Evolutionary conservation across 2,888 invertebrate species (phyloP), one percentile per base, ranked within the genome.

Genomic region (Limnephilus marmoratus): DNA sequence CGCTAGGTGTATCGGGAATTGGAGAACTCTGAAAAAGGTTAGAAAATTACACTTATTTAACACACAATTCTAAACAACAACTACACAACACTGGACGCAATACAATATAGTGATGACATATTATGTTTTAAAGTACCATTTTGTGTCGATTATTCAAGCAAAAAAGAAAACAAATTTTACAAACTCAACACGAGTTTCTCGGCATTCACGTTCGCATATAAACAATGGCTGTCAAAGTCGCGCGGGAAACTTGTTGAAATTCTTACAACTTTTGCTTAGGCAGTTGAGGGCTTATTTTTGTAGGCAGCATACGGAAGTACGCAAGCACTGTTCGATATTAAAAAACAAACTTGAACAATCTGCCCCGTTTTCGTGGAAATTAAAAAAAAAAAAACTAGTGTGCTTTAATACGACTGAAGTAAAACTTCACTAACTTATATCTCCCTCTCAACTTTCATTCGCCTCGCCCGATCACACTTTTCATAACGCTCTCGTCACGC

Each of bases 1-100:
- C 96, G 18, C 95, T 95, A 0, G 96, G 96, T 3, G 96, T 96
- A 92, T 96, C 96, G 2, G 96, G 96, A 45, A 95, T 94, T 94
- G 96, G 96, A 5, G 96, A 96, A 95, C 96, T 96, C 96, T 96
- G 94, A 45, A 91, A 92, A n/a, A 7, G 49, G 49, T 18, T 85
- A 34, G 24, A 85, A 5, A 85, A 41, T 7, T 18, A 85, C 34
- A n/a, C 15, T 85, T n/a, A 85, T 18, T 85, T 24, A 68, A 68
- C 53, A 24, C 53, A 68, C 53, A 68, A 24, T 68, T 68, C 53
- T 68, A 68, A 41, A 41, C 15, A 41, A 45, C 45, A 41, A 45
- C 45, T 85, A 41, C 24, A 15, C 5, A 11, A 53, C 34, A 80
- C 18, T 80, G 18, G 34, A 34, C 13, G 34, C 12, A 68, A 18